phyloP scores from a whole-genome alignment of 2,797 vertebrate genomes.

The Labeo calbasu region DNA sequence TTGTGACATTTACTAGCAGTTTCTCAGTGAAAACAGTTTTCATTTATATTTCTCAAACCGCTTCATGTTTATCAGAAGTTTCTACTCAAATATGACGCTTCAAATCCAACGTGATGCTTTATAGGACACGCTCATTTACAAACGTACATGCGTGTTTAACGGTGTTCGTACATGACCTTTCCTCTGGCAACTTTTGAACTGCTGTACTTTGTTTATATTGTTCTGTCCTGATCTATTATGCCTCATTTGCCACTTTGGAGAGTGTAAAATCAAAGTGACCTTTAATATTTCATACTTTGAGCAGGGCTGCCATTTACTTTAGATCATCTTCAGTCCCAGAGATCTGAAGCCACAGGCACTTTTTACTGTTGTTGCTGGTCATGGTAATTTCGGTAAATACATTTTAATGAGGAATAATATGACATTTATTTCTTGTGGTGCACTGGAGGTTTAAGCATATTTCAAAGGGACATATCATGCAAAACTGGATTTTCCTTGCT shows the following conservation, averaged over 20 bases:
- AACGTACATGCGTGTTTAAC: not conserved
- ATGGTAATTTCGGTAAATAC: slow-evolving; percentile 21
- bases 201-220: slow-evolving; percentile 27
- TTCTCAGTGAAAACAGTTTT: not conserved
- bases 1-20: not conserved
- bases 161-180: slow-evolving; percentile 16
- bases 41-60: not conserved
- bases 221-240: slow-evolving; percentile 31
- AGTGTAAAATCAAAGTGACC: slow-evolving; percentile 68
- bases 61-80: not conserved
- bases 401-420: slow-evolving; percentile 44
- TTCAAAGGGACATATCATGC: slow-evolving; percentile 13
- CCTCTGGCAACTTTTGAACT: not conserved
- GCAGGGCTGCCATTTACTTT: slow-evolving; percentile 47
- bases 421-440: slow-evolving; percentile 1
- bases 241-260: slow-evolving; percentile 57
- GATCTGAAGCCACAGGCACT: slow-evolving; percentile 22
- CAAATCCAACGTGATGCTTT: not conserved
- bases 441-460: slow-evolving; percentile 14
- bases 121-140: slow-evolving; percentile 8
- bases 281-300: slow-evolving; percentile 46
- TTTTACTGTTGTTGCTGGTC: slow-evolving; percentile 24
- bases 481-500: not conserved
- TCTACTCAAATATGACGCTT: not conserved
- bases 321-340: slow-evolving; percentile 18